Conservation (phyloP, 2,797 vertebrate species). For the Lepidocolaptes lacrymiger region DNA sequence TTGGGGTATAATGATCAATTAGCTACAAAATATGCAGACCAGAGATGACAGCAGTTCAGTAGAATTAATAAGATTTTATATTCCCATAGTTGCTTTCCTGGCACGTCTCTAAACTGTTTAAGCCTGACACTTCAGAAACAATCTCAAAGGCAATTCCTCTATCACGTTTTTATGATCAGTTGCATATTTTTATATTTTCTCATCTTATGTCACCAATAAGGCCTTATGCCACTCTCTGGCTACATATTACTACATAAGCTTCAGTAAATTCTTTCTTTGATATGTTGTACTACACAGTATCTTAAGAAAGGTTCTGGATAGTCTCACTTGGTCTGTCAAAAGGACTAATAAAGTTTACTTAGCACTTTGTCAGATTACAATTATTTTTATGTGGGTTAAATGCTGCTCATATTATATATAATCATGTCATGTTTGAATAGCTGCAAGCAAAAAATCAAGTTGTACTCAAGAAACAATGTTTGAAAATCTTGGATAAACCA, state of each 20-base stretch:
- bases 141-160: neutral
- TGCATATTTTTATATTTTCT: neutral
- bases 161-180: neutral
- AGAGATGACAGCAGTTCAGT: neutral
- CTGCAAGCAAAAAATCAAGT: neutral
- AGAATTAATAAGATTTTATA: neutral
- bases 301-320: neutral
- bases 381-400: slow-evolving; percentile 8
- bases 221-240: neutral
- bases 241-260: neutral
- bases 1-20: neutral
- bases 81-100: neutral
- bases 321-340: neutral
- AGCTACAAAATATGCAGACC: neutral
- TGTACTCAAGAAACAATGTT: neutral
- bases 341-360: neutral
- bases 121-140: neutral
- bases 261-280: neutral
- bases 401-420: neutral
- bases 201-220: neutral
- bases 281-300: neutral
- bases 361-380: neutral
- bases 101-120: neutral
- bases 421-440: neutral
- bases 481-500: neutral